phyloP scores from a whole-genome alignment of 2,113 vertebrate genomes.

The Mobula hypostoma region DNA sequence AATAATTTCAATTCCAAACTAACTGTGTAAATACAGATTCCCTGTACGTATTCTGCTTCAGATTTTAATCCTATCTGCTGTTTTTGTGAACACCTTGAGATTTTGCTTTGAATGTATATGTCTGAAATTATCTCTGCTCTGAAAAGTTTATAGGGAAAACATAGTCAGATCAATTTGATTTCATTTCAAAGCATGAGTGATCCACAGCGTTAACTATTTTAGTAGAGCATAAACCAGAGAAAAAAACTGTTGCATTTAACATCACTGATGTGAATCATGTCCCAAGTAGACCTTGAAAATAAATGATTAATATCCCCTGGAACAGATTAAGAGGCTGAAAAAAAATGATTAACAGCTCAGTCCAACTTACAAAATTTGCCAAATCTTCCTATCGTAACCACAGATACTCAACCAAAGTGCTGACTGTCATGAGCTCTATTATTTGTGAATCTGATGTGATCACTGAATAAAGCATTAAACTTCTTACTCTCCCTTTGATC shows the following conservation, averaged over 20 bases:
- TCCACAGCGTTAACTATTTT: slow-evolving; percentile 3
- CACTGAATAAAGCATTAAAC: neutral
- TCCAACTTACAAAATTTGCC: slow-evolving; percentile 12
- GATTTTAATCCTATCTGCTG: slow-evolving; percentile 16
- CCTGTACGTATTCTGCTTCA: neutral
- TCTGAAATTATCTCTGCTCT: slow-evolving; percentile 23
- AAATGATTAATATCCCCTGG: slow-evolving; percentile 12
- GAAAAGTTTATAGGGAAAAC: slow-evolving; percentile 19
- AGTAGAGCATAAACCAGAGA: slow-evolving; percentile 4
- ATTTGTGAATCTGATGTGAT: neutral
- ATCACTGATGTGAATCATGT: neutral
- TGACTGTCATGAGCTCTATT: neutral
- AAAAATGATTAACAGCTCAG: neutral
- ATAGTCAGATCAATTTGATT: slow-evolving; percentile 31
- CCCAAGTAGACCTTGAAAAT: slow-evolving; percentile 28
- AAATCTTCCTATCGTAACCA: neutral
- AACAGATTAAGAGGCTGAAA: slow-evolving; percentile 18
- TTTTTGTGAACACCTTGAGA: slow-evolving; percentile 25
- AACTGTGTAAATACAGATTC: neutral
- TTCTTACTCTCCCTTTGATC: neutral
- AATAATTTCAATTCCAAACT: slow-evolving; percentile 29
- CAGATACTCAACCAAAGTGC: neutral
- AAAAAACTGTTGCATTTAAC: neutral
- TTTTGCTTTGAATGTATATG: neutral
- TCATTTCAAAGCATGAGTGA: slow-evolving; percentile 26